phyloP scores from a whole-genome alignment of 2,888 invertebrate species.

The Crioceris asparagi region DNA sequence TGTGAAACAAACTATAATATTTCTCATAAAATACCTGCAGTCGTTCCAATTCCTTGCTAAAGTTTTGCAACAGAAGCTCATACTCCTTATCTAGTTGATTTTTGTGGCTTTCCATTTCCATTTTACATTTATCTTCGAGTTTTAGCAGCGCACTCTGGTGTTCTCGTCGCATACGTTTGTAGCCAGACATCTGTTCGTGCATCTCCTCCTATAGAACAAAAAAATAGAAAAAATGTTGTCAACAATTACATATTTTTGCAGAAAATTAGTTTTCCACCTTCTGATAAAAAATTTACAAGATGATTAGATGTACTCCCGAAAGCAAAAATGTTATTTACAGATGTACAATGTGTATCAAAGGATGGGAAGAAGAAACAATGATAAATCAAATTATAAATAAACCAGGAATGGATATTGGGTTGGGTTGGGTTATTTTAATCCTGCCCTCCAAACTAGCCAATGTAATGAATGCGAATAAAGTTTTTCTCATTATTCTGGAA shows the following conservation, averaged over 20 bases:
- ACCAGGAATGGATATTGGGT: no score
- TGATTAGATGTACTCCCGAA: no score
- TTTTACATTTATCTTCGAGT: conserved; percentile 89
- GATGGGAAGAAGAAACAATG: no score
- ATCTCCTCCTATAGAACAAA: conserved; percentile 64
- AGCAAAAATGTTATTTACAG: no score
- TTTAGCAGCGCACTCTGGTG: conserved; percentile 92
- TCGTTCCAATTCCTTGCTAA: conserved; percentile 84
- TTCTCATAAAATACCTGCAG: conserved; percentile 58
- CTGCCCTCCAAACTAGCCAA: no score
- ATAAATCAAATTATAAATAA: no score
- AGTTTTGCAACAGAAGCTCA: conserved; percentile 82
- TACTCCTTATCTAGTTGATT: conserved; percentile 93
- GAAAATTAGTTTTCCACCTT: no score
- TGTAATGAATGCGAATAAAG: no score
- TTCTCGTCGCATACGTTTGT: conserved; percentile 94
- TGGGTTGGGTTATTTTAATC: no score
- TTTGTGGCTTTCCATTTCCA: conserved; percentile 96
- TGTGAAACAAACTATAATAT: neutral
- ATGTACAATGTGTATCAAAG: no score
- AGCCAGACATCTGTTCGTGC: conserved; percentile 98
- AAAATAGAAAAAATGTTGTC: neutral
- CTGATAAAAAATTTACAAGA: neutral
- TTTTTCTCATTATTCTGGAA: no score
- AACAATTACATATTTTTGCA: neutral